Conservation (phyloP, 2,113 vertebrate species). For the Turdus rufiventris region DNA sequence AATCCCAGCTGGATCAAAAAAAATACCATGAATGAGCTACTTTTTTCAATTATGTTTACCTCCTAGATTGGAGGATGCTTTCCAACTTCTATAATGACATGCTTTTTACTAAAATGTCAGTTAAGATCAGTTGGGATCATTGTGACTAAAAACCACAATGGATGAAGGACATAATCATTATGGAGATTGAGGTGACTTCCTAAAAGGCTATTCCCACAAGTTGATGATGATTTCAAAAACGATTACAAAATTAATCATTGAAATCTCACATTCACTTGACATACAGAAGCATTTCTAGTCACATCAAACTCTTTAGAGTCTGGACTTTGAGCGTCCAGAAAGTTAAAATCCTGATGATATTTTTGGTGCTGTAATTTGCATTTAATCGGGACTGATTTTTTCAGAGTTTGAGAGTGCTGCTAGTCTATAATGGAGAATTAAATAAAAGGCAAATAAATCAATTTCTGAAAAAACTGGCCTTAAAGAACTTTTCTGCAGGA, state of each 20-base stretch:
- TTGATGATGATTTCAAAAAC: not conserved
- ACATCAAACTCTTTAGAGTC: not conserved
- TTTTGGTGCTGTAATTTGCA: not conserved
- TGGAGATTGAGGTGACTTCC: not conserved
- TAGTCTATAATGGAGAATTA: not conserved
- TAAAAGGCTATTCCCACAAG: not conserved
- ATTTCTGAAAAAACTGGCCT: not conserved
- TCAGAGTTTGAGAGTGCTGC: not conserved
- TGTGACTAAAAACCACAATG: fast-evolving
- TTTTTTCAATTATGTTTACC: not conserved
- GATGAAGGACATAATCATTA: not conserved
- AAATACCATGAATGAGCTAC: not conserved
- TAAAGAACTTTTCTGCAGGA: not conserved
- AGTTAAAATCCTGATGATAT: not conserved
- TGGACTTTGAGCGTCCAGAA: not conserved
- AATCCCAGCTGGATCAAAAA: not conserved
- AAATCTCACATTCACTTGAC: not conserved
- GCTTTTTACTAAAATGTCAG: not conserved
- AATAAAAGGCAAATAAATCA: not conserved
- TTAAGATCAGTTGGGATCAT: not conserved
- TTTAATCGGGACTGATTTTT: not conserved
- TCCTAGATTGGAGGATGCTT: not conserved
- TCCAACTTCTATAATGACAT: not conserved
- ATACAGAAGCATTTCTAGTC: not conserved
- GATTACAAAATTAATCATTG: not conserved